Base-by-base conservation (phyloP, 1,140 invertebrate genomes). In the Megathymus violae region DNA sequence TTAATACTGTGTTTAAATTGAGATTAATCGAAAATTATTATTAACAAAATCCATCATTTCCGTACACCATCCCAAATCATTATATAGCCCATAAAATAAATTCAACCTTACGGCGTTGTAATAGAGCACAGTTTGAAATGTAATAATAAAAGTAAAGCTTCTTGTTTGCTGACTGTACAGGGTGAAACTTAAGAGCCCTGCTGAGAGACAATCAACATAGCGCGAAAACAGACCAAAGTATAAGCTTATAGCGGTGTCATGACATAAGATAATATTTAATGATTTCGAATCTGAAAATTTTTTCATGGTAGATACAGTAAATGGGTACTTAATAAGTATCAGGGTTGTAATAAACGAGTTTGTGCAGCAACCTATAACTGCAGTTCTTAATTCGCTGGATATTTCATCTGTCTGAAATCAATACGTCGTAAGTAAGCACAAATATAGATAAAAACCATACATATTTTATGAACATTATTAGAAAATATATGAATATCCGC, bases 161-260 rank as follows among this genome's bases (percentile, higher is more conserved):
- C 40, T 52, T 40, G 38, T 52, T 17, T 38, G 50, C 13, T 52
- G 9, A 40, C 50, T 40, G 9, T 38, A 52, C n/a, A 22, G 50
- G 50, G 50, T 52, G 50, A 52, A 40, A 52, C 22, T 52, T 52
- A 4, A 52, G 34, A 52, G 40, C n/a, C 34, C 50, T 52, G 50
- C 34, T 52, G 50, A 51, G 31, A 38, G 13, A 51, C 17, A 11
- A 36, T 38, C 17, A 36, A 38, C 34, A 19, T 40, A 13, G 50
- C 22, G 34, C 11, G 50, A 52, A 40, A 40, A 40, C 17, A 52
- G 10, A 11, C 13, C 10, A 52, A 36, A 4, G 5, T 13, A 52
- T 40, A 40, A 17, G 50, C 50, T 11, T 5, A 52, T 1, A 40
- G 50, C 50, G 50, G n/a, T 7, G 16, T 16, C n/a, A n/a, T n/a